phyloP scores from a whole-genome alignment of 2,888 invertebrate genomes.

The Siphonodentalium dalli region DNA sequence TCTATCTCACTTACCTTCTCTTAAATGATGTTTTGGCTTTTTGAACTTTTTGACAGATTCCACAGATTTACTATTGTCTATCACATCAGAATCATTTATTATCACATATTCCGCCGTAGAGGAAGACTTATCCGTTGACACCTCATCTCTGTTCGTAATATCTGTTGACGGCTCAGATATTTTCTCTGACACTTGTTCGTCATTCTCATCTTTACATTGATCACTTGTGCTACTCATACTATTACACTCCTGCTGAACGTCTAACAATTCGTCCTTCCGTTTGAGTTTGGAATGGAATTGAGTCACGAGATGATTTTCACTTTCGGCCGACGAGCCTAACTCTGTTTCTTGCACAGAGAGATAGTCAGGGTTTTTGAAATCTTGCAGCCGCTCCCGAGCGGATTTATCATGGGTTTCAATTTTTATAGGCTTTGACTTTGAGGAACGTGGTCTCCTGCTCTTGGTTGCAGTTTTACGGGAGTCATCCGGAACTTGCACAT shows the following conservation, averaged over 20 bases:
- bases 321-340: constrained; percentile 58
- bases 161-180: no score
- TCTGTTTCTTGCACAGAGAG: constrained; percentile 48
- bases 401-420: constrained; percentile 17
- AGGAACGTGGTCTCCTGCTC: no score
- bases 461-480: constrained; percentile 20
- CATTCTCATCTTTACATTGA: constrained; percentile 37
- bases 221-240: constrained; percentile 52
- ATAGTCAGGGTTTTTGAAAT: constrained; percentile 58
- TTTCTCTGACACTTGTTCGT: no score
- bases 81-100: constrained; percentile 11
- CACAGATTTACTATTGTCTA: constrained; percentile 10
- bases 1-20: constrained; percentile 43
- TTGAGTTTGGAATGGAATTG: constrained; percentile 28
- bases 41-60: constrained; percentile 4
- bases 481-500: constrained; percentile 82
- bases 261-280: constrained; percentile 31
- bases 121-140: not conserved
- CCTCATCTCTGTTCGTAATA: no score
- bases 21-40: constrained; percentile 42
- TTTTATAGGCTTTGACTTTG: constrained; percentile 1
- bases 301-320: constrained; percentile 48
- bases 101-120: constrained; percentile 21
- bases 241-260: constrained; percentile 33
- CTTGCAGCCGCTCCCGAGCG: constrained; percentile 46